Base-by-base conservation (phyloP, 2,888 invertebrate species). In the Epinotia bilunana region DNA sequence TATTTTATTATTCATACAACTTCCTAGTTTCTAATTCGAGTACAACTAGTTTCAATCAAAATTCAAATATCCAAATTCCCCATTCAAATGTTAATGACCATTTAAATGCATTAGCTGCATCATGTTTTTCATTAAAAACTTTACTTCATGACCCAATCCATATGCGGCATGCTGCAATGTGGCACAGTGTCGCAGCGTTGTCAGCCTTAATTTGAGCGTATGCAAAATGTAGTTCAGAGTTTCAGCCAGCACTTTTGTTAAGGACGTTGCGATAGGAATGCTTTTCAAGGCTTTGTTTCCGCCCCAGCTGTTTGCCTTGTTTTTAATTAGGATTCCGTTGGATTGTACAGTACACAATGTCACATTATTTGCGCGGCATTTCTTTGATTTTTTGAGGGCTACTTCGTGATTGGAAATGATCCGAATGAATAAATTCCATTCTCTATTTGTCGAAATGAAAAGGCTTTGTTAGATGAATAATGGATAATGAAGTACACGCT, bases 311-410 rank as follows among this genome's bases (percentile, higher is more conserved):
- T 73, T 73, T 67, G 58, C 61, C 60, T 39, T 60, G 58, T 72
- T 73, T 73, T 67, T 73, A 73, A 73, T 73, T 73, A 73, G 67
- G 39, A 55, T 61, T 60, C 39, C 39, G 67, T 60, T 43, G 60
- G 60, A 53, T 61, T 39, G 39, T 53, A 53, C 53, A 53, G 6
- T 53, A 63, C 57, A 73, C 49, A 72, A 55, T 61, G 60, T 53
- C 39, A n/a, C 53, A 53, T 73, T 58, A 67, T 73, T 60, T 61
- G 33, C 39, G 23, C 49, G 57, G 60, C 64, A 60, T 60, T 65
- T 4, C 13, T 16, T 55, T 16, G 58, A 33, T 43, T 60, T 69
- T 69, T 69, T 18, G 23, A 69, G 58, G 58, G 69, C 60, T 69
- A n/a, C 23, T 46, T 13, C 13, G 20, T 11, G 16, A 68, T 43